Percentiles rank a stretch among this genome's conserved stretches.
Evolutionary conservation across 2,888 invertebrate genomes (phyloP).

Genomic region (Orchestes rusci): DNA sequence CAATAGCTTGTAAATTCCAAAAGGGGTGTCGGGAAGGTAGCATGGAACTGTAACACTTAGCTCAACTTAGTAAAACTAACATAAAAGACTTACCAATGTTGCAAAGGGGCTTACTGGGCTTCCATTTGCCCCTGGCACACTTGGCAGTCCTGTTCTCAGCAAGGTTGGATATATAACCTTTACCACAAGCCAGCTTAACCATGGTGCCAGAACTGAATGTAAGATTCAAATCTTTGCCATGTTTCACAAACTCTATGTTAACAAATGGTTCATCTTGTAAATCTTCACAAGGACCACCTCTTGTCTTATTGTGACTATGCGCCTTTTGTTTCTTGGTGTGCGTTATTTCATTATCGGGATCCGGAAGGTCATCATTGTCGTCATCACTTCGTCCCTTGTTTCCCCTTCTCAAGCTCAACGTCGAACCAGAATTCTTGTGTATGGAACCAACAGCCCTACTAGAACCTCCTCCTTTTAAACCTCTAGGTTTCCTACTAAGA

Average conservation of each 20-base stretch:
- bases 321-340: conserved; percentile 33
- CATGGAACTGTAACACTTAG: conserved; percentile 64
- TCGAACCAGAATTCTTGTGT: conserved; percentile 32
- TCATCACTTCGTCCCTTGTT: conserved; percentile 31
- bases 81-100: conserved; percentile 57
- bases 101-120: conserved; percentile 73
- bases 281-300: conserved; percentile 57
- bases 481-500: conserved; percentile 15
- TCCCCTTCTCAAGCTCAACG: conserved; percentile 33
- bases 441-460: conserved; percentile 37
- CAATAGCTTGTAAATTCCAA: conserved; percentile 59
- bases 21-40: conserved; percentile 60
- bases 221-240: conserved; percentile 62
- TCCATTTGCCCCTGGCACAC: conserved; percentile 81
- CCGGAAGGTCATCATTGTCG: conserved; percentile 26
- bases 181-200: conserved; percentile 67
- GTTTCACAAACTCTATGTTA: conserved; percentile 63
- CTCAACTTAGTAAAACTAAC: too few relatives aligned
- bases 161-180: conserved; percentile 70
- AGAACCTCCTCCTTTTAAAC: conserved; percentile 38
- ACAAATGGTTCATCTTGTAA: conserved; percentile 58
- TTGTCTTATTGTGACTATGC: conserved; percentile 38
- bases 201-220: conserved; percentile 71
- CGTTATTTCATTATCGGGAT: conserved; percentile 30
- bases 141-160: conserved; percentile 66